Conservation (phyloP, 2,888 invertebrate genomes). For the Hirtodrosophila alboralis region DNA sequence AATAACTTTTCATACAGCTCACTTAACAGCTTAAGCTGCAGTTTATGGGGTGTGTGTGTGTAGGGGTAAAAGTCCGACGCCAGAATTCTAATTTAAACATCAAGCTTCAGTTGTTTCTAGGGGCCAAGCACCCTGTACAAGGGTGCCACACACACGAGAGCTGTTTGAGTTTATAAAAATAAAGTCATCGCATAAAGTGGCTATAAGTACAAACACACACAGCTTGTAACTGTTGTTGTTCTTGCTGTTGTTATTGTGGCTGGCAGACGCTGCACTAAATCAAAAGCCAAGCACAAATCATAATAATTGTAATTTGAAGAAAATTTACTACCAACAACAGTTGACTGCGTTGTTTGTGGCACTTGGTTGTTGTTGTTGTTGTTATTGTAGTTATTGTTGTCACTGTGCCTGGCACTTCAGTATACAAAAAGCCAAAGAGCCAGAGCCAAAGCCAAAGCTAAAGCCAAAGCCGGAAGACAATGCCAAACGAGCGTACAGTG, state of each 20-base stretch:
- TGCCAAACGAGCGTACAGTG: slow-evolving; percentile 67
- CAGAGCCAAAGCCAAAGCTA: slow-evolving; percentile 31
- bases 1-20: slow-evolving; percentile 58
- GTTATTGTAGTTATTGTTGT: slow-evolving; percentile 49
- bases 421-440: slow-evolving; percentile 64
- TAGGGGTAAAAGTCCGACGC: slow-evolving; percentile 7
- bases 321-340: slow-evolving; percentile 77
- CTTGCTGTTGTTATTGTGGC: slow-evolving; percentile 26
- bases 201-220: slow-evolving; percentile 28
- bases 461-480: slow-evolving; percentile 70
- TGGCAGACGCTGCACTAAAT: slow-evolving; percentile 65
- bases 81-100: slow-evolving; percentile 51
- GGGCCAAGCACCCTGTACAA: slow-evolving; percentile 3
- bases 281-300: slow-evolving; percentile 76
- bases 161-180: slow-evolving; percentile 61
- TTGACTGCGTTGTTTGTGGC: slow-evolving; percentile 10
- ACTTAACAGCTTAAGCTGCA: slow-evolving; percentile 59
- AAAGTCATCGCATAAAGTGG: slow-evolving; percentile 68
- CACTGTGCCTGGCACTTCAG: slow-evolving; percentile 63
- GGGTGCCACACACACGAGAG: slow-evolving; percentile 5
- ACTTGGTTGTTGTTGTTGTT: slow-evolving; percentile 7
- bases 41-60: slow-evolving; percentile 38
- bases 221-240: slow-evolving; percentile 6
- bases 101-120: slow-evolving; percentile 26
- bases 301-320: slow-evolving; percentile 80